Evolutionary conservation across 2,797 vertebrate species (phyloP), one percentile per base, ranked within the genome.

Genomic region (Onychomys leucogaster): DNA sequence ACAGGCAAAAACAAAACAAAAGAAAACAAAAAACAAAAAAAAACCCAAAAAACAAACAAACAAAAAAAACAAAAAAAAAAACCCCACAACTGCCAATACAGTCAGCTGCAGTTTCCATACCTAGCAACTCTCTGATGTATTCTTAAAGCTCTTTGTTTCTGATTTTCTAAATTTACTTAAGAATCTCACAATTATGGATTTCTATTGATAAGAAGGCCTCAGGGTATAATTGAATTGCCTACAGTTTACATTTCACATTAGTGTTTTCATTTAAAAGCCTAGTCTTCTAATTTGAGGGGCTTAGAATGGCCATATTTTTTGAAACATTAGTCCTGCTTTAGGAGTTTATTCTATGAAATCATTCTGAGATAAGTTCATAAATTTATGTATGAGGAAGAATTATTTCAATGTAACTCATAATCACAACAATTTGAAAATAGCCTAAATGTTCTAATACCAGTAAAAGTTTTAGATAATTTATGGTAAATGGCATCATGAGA

Each of bases 301-400:
- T 89, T 86, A 43, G 89, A 88, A 55, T 82, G 17, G 65, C 57
- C 57, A 67, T 29, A 41, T 1, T 81, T 6, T 95, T 73, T 87
- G 63, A 86, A 94, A 86, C 4, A 80, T 10, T 69, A 94, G 82
- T 61, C 41, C 59, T 83, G 65, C 9, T 77, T 94, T 90, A 82
- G 29, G 21, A 92, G 90, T 94, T 69, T 82, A 80, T 82, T 95
- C 34, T 65, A 77, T 77, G 43, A 90, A 96, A 78, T 94, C 87
- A 82, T 90, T 94, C 63, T 37, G 16, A 96, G 63, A 55, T 73
- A 43, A 95, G 16, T 80, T 93, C 63, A 94, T 86, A 95, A 86
- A 94, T 96, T 71, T 89, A 91, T 91, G n/a, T 67, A 93, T 90
- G 27, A 95, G 46, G 23, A 84, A 96, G 49, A 97, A 93, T 96